Percentiles rank a stretch among this genome's conserved stretches.
These are phyloP conservation scores for Chrysotoxum bicinctum DNA, from an alignment of 2,888 invertebrate genomes.

Conservation along the genomic window DNA sequence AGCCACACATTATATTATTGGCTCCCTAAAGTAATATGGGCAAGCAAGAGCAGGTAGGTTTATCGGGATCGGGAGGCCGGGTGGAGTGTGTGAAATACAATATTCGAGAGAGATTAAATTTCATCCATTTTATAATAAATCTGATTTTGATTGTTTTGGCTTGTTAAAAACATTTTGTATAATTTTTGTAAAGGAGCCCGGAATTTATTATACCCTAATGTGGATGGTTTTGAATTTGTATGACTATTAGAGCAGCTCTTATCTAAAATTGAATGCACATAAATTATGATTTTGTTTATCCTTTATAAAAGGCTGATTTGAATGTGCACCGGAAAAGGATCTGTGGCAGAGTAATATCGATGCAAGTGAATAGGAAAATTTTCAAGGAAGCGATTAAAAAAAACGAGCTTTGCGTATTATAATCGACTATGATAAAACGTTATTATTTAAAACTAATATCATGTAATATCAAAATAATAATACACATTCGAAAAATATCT, in stretches of 20 bases:
- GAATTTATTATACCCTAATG: background rate
- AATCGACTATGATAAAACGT: no score
- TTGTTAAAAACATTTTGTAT: background rate
- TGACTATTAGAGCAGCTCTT: background rate
- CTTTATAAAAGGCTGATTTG: background rate
- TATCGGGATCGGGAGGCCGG: background rate
- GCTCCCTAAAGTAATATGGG: background rate
- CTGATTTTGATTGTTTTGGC: conserved; percentile 16
- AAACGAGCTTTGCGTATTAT: no score
- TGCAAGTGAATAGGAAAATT: background rate
- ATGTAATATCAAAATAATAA: no score
- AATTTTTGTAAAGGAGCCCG: background rate
- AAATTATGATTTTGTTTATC: conserved; percentile 10
- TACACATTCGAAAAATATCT: no score
- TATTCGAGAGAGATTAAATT: conserved; percentile 1
- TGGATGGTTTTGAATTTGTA: background rate
- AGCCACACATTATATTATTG: conserved; percentile 5
- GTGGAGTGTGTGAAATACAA: background rate
- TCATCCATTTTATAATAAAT: background rate
- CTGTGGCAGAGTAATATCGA: background rate
- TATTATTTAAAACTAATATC: no score
- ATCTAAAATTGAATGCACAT: conserved; percentile 5
- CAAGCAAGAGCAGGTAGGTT: background rate
- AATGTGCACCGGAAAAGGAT: background rate
- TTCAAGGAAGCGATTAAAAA: background rate